phyloP scores from a whole-genome alignment of 2,888 invertebrate species.

The Mylabris sibirica region DNA sequence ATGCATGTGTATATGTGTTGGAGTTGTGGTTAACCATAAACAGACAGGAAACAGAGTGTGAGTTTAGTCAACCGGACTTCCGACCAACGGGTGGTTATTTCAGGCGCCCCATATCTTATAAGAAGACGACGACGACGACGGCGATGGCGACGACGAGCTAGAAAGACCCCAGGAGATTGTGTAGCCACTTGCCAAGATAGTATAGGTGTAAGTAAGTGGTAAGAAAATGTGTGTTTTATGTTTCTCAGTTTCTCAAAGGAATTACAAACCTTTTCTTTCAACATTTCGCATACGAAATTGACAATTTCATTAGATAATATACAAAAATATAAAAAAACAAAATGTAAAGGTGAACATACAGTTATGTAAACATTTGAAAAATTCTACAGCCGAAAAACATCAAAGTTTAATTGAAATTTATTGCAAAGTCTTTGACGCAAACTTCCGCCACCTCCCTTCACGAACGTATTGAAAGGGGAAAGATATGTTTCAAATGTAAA shows the following conservation, averaged over 20 bases:
- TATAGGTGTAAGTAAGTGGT: constrained; percentile 46
- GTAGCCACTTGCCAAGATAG: constrained; percentile 45
- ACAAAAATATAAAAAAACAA: constrained; percentile 10
- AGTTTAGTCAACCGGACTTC: constrained; percentile 53
- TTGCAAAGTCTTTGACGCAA: constrained; percentile 51
- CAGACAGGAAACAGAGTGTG: constrained; percentile 44
- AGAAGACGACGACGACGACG: constrained; percentile 9
- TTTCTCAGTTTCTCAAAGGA: constrained; percentile 31
- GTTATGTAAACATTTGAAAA: constrained; percentile 45
- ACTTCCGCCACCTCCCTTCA: constrained; percentile 26
- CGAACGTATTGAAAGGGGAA: constrained; percentile 27
- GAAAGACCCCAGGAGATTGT: constrained; percentile 44
- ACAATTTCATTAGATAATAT: neutral
- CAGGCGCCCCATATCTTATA: constrained; percentile 52
- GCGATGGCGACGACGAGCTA: constrained; percentile 47
- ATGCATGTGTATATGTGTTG: constrained; percentile 39
- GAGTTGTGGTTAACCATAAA: constrained; percentile 52
- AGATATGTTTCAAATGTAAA: constrained; percentile 20
- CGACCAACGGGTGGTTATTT: constrained; percentile 48
- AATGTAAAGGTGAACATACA: neutral
- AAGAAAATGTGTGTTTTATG: constrained; percentile 45
- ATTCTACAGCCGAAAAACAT: constrained; percentile 45
- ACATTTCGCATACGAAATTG: constrained; percentile 12
- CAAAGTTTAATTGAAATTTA: constrained; percentile 57
- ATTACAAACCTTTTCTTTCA: constrained; percentile 4